A percentile compares a stretch with the other conserved stretches of the same genome.
Conservation (phyloP, 2,888 invertebrate genomes). For the Clitarchus hookeri region DNA sequence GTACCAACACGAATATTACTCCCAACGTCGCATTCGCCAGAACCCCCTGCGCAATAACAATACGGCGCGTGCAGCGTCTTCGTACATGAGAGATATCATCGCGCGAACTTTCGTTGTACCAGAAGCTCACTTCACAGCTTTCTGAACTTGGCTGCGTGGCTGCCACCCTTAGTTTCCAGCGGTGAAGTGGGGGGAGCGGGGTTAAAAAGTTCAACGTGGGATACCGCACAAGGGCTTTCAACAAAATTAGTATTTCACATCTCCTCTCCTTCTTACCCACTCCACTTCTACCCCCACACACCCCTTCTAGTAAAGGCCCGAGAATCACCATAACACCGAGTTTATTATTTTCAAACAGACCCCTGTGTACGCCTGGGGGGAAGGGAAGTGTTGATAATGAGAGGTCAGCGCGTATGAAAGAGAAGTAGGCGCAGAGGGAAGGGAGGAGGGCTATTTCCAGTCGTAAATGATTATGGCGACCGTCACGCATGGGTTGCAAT, state of each 20-base stretch:
- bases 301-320: not conserved
- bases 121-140: too few relatives aligned
- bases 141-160: too few relatives aligned
- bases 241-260: not conserved
- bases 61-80: too few relatives aligned
- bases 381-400: not conserved
- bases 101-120: too few relatives aligned
- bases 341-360: conserved; percentile 2
- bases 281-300: not conserved
- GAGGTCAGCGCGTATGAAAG: not conserved
- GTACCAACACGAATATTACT: too few relatives aligned
- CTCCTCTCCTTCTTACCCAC: not conserved
- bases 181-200: not conserved
- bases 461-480: not conserved
- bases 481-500: not conserved
- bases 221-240: not conserved
- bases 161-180: too few relatives aligned
- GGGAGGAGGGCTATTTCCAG: not conserved
- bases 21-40: too few relatives aligned
- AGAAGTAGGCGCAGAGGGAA: not conserved
- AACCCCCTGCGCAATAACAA: too few relatives aligned
- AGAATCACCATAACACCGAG: not conserved
- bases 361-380: not conserved
- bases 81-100: too few relatives aligned
- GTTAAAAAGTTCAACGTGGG: not conserved